Conservation (phyloP, 2,113 vertebrate species). For the Apeltes quadracus region DNA sequence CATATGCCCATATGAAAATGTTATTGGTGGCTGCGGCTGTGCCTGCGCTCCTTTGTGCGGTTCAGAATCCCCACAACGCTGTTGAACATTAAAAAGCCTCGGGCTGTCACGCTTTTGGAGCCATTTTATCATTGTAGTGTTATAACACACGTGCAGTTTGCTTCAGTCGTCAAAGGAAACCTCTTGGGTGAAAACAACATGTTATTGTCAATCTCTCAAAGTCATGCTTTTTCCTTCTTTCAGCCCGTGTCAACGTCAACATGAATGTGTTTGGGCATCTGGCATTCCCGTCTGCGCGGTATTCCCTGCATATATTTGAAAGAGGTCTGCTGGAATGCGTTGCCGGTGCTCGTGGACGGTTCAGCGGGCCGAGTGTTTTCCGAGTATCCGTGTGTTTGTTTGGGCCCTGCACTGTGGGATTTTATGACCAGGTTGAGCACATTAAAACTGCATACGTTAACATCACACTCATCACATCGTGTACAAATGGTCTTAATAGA, state of each 20-base stretch:
- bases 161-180: neutral
- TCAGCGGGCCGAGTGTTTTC: neutral
- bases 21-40: neutral
- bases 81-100: neutral
- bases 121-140: neutral
- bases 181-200: slow-evolving; percentile 40
- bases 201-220: neutral
- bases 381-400: slow-evolving; percentile 7
- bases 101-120: neutral
- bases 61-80: neutral
- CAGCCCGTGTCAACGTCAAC: neutral
- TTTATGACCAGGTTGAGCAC: slow-evolving; percentile 5
- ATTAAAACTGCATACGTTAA: neutral
- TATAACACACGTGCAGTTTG: neutral
- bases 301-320: slow-evolving; percentile 29
- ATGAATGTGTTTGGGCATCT: slow-evolving; percentile 3
- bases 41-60: neutral
- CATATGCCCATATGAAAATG: neutral
- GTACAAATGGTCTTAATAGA: neutral
- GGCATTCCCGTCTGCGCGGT: slow-evolving; percentile 5
- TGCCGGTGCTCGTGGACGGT: slow-evolving; percentile 3
- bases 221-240: too few relatives aligned
- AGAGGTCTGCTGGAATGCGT: slow-evolving; percentile 24
- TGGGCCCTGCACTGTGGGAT: neutral
- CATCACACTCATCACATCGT: neutral